Base-by-base conservation (phyloP, 2,888 invertebrate genomes). In the Steinernema scapterisci region DNA sequence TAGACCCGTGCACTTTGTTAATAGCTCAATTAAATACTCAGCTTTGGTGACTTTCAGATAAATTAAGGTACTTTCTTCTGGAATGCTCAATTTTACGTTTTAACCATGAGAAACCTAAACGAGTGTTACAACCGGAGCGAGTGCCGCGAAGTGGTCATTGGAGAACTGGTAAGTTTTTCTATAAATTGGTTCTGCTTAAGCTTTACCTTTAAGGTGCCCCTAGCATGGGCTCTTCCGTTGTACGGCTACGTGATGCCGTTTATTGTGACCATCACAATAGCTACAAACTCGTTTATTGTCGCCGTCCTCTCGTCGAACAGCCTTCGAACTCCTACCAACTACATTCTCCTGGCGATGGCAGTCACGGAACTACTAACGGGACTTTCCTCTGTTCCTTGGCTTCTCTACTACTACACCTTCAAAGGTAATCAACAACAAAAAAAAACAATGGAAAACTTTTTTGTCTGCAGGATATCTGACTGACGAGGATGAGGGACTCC, bases 351-450 rank as follows among this genome's bases (percentile, higher is more conserved):
- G 25, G 85, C 86, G 0, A 86, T 86, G 85, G 85, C 86, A 0
- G 82, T 86, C 0, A 81, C 81, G 70, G 75, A 75, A 52, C 77
- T 86, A 21, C 74, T 85, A 16, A 86, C 87, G 9, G 85, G 86
- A 19, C 71, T 87, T 16, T 79, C 81, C 19, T 83, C 84, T 43
- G 46, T 87, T 13, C 87, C 87, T 7, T 87, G 87, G 87, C 81
- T 86, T 31, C 76, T 85, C n/a, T 86, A 86, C 77, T 86, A 86
- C 76, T 86, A 85, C 76, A 86, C 86, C 1, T 79, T 86, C 51
- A 75, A 79, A 63, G 86, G 85, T 82, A 70, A 23, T 71, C 38
- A n/a, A 43, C 73, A 74, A 44, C 5, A 31, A 44, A 45, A 5
- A 31, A 38, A 31, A 70, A 11, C 25, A 13, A 46, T 11, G 23